Evolutionary conservation across 2,113 vertebrate species (phyloP).

Genomic region (Dryoscopus gambensis): DNA sequence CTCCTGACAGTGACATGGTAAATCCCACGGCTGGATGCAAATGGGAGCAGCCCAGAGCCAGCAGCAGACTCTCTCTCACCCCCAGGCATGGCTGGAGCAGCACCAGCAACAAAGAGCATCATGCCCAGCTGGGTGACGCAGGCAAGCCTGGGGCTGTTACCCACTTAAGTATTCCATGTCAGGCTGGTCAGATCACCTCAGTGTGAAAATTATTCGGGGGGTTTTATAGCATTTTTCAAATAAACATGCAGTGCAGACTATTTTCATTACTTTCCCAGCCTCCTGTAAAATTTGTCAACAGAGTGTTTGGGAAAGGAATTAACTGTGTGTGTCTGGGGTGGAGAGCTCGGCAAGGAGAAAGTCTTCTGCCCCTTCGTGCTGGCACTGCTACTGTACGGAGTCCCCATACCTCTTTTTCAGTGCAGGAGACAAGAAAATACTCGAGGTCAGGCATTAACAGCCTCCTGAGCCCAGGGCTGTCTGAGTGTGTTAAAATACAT

Average conservation of each 20-base stretch:
- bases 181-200: not conserved
- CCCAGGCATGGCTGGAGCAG: not conserved
- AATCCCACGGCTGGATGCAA: not conserved
- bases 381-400: not conserved
- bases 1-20: not conserved
- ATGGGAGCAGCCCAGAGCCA: not conserved
- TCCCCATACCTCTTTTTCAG: not conserved
- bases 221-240: slow-evolving; percentile 51
- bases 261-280: slow-evolving; percentile 52
- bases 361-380: not conserved
- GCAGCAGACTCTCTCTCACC: not conserved
- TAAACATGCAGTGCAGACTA: not conserved
- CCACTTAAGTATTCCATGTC: not conserved
- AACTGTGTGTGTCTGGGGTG: not conserved
- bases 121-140: not conserved
- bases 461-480: not conserved
- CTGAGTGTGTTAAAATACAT: not conserved
- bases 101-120: accelerated
- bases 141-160: not conserved
- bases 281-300: slow-evolving; percentile 45
- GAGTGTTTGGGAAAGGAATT: slow-evolving; percentile 19
- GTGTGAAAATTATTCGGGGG: slow-evolving; percentile 29
- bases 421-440: not conserved
- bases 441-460: not conserved
- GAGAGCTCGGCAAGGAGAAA: not conserved